Evolutionary conservation across 2,888 invertebrate species (phyloP).

Genomic region (Vandiemenella viatica): DNA sequence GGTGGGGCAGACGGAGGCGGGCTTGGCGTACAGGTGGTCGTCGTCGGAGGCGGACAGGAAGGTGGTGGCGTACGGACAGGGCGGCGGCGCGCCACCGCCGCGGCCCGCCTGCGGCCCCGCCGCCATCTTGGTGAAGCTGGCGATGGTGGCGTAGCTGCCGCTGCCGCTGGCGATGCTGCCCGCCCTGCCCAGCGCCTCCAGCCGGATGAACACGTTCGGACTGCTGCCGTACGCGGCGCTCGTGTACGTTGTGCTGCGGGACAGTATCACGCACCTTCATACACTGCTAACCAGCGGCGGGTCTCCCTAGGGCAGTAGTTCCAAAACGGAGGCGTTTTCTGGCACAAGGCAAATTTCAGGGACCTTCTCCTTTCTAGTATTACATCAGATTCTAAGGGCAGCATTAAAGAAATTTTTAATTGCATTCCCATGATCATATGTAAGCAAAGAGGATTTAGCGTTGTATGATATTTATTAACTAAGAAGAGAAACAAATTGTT

Average conservation of each 20-base stretch:
- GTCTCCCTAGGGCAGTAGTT: neutral
- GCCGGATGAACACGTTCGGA: slow-evolving; percentile 59
- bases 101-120: slow-evolving; percentile 29
- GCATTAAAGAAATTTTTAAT: too few species aligned
- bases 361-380: too few species aligned
- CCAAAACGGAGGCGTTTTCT: neutral
- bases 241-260: slow-evolving; percentile 57
- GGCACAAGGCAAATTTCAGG: too few species aligned
- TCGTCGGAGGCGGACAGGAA: slow-evolving; percentile 14
- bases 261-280: neutral
- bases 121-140: slow-evolving; percentile 56
- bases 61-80: slow-evolving; percentile 57
- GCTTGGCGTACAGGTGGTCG: slow-evolving; percentile 24
- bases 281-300: neutral
- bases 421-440: too few species aligned
- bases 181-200: slow-evolving; percentile 55
- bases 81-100: slow-evolving; percentile 37
- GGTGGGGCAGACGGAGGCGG: slow-evolving; percentile 23
- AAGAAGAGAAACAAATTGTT: too few species aligned
- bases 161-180: slow-evolving; percentile 55
- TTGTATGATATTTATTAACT: too few species aligned
- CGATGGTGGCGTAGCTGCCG: slow-evolving; percentile 71
- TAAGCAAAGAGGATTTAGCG: too few species aligned
- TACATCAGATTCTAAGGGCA: too few species aligned
- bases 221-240: slow-evolving; percentile 60